These are phyloP conservation scores for Phylloscopus collybita DNA, from an alignment of 2,797 vertebrate species.

Conservation along the genomic window DNA sequence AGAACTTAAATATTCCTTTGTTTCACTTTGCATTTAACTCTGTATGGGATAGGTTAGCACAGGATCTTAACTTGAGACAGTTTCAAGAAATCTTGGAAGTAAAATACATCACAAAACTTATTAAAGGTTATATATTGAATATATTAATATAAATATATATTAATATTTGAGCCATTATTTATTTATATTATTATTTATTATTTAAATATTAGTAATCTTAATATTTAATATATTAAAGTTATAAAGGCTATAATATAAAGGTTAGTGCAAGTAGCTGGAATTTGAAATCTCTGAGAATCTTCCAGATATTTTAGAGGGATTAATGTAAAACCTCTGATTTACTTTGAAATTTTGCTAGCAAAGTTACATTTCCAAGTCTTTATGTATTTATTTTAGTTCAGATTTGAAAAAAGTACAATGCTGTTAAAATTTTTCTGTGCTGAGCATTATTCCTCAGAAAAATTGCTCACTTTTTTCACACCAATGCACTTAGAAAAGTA, in stretches of 20 bases:
- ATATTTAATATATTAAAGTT: too few species aligned
- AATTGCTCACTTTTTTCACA: neutral
- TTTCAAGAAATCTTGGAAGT: neutral
- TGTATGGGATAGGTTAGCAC: neutral
- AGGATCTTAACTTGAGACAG: neutral
- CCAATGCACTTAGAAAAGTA: neutral
- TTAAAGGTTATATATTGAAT: neutral
- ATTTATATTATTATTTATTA: too few species aligned
- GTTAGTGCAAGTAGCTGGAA: neutral
- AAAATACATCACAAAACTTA: neutral
- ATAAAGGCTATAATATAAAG: too few species aligned
- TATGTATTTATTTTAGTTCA: neutral
- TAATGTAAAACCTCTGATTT: neutral
- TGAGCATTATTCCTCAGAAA: neutral
- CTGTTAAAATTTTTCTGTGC: neutral
- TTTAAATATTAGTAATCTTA: too few species aligned
- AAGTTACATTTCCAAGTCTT: neutral
- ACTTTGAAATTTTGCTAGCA: neutral
- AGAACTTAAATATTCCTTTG: neutral
- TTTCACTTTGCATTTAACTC: neutral
- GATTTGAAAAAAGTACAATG: neutral
- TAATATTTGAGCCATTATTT: too few species aligned
- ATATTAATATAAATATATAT: too few species aligned
- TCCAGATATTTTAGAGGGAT: neutral
- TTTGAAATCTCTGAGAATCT: constrained; percentile 1